Conservation (phyloP, 2,797 vertebrate genomes). For the Chloroceryle amazona region DNA sequence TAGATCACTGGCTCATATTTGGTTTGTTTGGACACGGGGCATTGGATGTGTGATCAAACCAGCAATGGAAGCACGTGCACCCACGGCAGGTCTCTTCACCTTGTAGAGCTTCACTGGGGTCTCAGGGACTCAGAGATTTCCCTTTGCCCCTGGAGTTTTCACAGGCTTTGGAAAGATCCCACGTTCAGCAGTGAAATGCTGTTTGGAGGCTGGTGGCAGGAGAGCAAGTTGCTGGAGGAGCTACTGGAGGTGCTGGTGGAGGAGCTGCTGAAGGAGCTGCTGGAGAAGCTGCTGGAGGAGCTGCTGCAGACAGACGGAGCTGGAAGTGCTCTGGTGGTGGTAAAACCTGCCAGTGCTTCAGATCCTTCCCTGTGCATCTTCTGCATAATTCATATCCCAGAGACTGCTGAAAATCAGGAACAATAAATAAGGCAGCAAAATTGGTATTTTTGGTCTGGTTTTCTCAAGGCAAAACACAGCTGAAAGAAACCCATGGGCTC, state of each 20-base stretch:
- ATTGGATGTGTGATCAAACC: neutral
- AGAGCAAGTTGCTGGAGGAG: neutral
- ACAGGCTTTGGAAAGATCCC: neutral
- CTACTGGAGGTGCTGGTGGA: neutral
- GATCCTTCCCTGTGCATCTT: neutral
- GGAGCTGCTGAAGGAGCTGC: neutral
- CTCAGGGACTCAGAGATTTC: rapidly evolving
- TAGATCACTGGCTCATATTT: rapidly evolving
- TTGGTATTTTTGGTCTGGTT: neutral
- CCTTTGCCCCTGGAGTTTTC: neutral
- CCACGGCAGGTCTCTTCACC: neutral
- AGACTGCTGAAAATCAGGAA: neutral
- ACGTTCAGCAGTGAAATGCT: rapidly evolving
- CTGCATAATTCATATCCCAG: slow-evolving; percentile 48
- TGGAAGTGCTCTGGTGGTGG: rapidly evolving
- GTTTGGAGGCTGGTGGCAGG: rapidly evolving
- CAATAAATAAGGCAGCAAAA: slow-evolving; percentile 1
- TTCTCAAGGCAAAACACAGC: neutral
- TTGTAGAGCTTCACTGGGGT: rapidly evolving
- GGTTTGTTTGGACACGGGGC: neutral
- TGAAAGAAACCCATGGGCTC: neutral
- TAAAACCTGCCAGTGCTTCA: neutral
- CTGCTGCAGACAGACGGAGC: neutral
- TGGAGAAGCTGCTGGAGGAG: neutral
- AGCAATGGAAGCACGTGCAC: rapidly evolving